Percentiles rank a stretch among this genome's conserved stretches.
Evolutionary conservation across 2,113 vertebrate species (phyloP).

Genomic region (Podarcis muralis): DNA sequence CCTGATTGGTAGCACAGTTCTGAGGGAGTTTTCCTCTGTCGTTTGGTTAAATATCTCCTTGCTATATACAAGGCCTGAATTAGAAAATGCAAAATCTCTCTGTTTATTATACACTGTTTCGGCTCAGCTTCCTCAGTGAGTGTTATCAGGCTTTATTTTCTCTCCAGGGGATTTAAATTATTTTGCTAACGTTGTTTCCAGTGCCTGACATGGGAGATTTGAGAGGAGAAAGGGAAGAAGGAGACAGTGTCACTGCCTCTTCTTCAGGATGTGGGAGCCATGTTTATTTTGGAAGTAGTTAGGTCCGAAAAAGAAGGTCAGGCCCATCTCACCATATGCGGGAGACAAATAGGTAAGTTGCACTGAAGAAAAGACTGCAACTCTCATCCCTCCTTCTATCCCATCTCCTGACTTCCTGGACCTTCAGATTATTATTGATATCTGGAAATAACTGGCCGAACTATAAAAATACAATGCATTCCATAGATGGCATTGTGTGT

Average conservation of each 20-base stretch:
- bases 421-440: constrained; percentile 3
- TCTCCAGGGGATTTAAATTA: no score
- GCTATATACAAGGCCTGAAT: no score
- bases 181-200: background rate
- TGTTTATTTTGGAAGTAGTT: background rate
- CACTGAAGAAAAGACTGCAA: background rate
- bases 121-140: no score
- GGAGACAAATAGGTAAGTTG: background rate
- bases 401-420: background rate
- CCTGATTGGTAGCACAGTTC: no score
- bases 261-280: background rate
- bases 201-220: background rate
- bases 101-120: no score
- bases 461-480: constrained; percentile 50
- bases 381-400: background rate
- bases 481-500: constrained; percentile 42
- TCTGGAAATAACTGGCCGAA: constrained; percentile 21
- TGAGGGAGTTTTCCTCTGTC: no score
- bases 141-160: no score
- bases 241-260: background rate
- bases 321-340: background rate
- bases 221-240: background rate
- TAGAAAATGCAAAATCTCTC: no score
- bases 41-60: no score
- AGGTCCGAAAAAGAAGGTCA: background rate